Conservation (phyloP, 1,140 invertebrate genomes). For the Ptiloglossa arizonensis region DNA sequence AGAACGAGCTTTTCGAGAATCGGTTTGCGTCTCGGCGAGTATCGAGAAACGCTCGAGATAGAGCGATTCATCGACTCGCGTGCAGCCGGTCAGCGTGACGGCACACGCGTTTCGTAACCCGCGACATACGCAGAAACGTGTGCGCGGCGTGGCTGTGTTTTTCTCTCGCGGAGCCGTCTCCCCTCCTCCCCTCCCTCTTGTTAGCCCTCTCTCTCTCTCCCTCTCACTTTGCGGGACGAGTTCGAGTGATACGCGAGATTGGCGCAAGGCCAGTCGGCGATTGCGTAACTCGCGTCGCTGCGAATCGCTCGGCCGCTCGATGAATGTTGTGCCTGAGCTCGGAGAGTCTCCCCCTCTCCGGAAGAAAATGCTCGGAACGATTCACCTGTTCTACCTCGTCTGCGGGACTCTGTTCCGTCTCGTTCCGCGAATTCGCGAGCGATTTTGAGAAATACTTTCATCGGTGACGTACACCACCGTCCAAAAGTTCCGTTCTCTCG, state of each 20-base stretch:
- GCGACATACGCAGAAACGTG: slow-evolving; percentile 39
- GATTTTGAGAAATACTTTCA: too few relatives aligned
- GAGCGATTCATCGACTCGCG: not conserved
- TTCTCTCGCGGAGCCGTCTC: not conserved
- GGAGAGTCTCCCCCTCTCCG: slow-evolving; percentile 10
- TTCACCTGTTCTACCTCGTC: slow-evolving; percentile 6
- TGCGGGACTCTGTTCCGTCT: not conserved
- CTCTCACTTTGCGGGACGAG: slow-evolving; percentile 35
- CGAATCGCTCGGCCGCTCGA: slow-evolving; percentile 60
- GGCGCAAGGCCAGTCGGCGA: slow-evolving; percentile 71
- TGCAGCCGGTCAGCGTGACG: not conserved
- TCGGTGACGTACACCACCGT: too few relatives aligned
- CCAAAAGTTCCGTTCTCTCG: too few relatives aligned
- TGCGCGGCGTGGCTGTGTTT: slow-evolving; percentile 15
- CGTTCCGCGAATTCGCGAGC: too few relatives aligned
- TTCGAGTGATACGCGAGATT: slow-evolving; percentile 68
- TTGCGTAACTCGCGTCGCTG: slow-evolving; percentile 70
- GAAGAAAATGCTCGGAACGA: not conserved
- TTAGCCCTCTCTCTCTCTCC: not conserved
- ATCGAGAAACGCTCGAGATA: not conserved
- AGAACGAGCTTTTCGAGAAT: too few relatives aligned
- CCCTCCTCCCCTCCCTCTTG: not conserved
- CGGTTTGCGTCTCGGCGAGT: too few relatives aligned
- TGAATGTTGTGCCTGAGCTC: slow-evolving; percentile 26
- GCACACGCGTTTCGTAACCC: slow-evolving; percentile 42